A percentile compares a stretch with the other conserved stretches of the same genome.
phyloP scores from a whole-genome alignment of 2,113 vertebrate species.

The Gambusia affinis region DNA sequence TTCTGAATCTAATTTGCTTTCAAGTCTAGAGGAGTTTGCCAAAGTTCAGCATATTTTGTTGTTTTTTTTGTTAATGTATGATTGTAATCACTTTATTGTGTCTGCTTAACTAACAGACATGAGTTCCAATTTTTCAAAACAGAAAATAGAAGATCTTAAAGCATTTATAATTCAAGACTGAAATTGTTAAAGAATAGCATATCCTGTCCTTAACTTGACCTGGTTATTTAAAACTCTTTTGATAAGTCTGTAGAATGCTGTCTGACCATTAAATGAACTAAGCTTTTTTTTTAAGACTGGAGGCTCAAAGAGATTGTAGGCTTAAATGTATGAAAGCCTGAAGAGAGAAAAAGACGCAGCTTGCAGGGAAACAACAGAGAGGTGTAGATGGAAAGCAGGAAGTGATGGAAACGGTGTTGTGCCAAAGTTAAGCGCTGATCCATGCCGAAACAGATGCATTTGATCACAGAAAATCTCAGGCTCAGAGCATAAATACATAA shows the following conservation, averaged over 20 bases:
- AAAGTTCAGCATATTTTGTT: not conserved
- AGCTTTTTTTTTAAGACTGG: constrained; percentile 55
- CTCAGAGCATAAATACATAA: constrained; percentile 80
- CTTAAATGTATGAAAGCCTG: constrained; percentile 51
- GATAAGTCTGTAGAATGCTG: constrained; percentile 67
- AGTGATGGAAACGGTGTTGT: constrained; percentile 57
- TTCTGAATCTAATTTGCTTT: constrained; percentile 27
- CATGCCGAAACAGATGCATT: constrained; percentile 75
- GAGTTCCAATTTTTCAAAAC: constrained; percentile 28
- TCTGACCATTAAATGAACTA: constrained; percentile 72
- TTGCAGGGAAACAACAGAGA: constrained; percentile 42
- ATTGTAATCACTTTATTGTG: constrained; percentile 14
- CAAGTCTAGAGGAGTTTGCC: constrained; percentile 29
- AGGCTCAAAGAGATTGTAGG: constrained; percentile 51
- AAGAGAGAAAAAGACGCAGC: constrained; percentile 21
- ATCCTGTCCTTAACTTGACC: constrained; percentile 53
- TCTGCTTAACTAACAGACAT: constrained; percentile 26
- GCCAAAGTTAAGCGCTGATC: constrained; percentile 73
- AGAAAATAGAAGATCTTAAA: constrained; percentile 37
- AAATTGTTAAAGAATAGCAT: constrained; percentile 38
- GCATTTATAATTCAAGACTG: constrained; percentile 21
- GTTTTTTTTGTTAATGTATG: constrained; percentile 2
- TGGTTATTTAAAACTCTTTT: constrained; percentile 62
- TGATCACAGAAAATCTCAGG: constrained; percentile 77
- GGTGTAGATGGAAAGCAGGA: constrained; percentile 53